phyloP scores from a whole-genome alignment of 1,140 invertebrate genomes.

The Halictus rubicundus region DNA sequence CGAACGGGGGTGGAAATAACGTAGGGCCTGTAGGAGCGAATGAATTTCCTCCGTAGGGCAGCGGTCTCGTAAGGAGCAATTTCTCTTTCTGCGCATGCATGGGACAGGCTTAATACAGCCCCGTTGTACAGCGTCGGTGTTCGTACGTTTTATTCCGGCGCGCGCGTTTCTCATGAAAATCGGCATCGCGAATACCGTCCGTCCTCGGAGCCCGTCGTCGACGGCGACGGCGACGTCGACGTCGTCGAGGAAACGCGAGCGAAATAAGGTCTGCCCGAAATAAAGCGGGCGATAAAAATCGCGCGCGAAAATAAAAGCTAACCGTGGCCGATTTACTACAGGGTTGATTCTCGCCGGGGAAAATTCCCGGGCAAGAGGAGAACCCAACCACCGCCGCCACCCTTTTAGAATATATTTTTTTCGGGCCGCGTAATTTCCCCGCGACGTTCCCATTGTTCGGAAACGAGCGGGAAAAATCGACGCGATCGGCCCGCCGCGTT shows the following conservation, averaged over 20 bases:
- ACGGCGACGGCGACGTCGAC: background rate
- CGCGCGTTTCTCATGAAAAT: slow-evolving; percentile 48
- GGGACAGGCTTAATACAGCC: slow-evolving; percentile 54
- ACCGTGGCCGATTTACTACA: background rate
- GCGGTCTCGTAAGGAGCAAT: slow-evolving; percentile 44
- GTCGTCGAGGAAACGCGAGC: slow-evolving; percentile 40
- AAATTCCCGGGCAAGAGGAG: background rate
- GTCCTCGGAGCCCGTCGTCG: background rate
- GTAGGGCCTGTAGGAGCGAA: background rate
- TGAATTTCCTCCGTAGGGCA: background rate
- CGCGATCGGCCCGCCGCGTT: background rate
- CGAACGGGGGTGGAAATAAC: background rate
- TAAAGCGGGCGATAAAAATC: slow-evolving; percentile 25
- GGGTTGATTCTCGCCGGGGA: background rate
- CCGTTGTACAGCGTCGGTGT: slow-evolving; percentile 16
- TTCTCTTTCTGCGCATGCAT: slow-evolving; percentile 41
- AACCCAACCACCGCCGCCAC: background rate
- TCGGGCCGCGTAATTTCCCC: background rate
- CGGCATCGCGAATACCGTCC: background rate
- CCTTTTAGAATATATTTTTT: background rate
- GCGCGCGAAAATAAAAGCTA: slow-evolving; percentile 8
- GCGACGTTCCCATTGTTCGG: background rate
- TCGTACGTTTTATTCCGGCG: slow-evolving; percentile 51
- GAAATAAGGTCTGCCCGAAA: slow-evolving; percentile 39
- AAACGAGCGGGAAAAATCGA: background rate